Conservation (phyloP, 2,113 vertebrate species). For the Sinocyclocheilus anophthalmus region DNA sequence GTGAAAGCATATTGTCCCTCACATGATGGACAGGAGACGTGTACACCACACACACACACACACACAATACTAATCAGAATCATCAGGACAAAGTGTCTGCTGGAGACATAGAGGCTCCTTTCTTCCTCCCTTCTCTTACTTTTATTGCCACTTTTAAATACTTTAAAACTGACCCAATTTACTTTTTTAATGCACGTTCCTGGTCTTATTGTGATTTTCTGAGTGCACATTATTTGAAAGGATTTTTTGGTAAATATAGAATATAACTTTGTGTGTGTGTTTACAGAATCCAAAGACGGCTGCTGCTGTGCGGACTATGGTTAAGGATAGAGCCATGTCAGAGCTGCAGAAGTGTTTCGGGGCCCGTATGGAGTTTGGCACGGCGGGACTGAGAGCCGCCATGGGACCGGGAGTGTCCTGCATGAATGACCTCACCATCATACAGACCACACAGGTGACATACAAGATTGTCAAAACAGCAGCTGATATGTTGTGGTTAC, state of each 20-base stretch:
- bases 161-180: not conserved
- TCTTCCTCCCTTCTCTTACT: not conserved
- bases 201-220: not conserved
- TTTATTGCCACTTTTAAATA: not conserved
- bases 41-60: not conserved
- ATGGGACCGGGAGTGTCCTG: slow-evolving; percentile 90
- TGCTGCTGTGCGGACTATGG: slow-evolving; percentile 77
- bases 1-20: slow-evolving; percentile 4
- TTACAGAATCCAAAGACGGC: slow-evolving; percentile 87
- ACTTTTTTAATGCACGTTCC: not conserved
- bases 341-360: slow-evolving; percentile 86
- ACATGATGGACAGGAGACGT: not conserved
- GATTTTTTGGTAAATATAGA: not conserved
- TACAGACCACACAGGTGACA: slow-evolving; percentile 88
- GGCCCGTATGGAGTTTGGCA: slow-evolving; percentile 94
- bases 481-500: not conserved
- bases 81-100: not conserved
- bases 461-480: not conserved
- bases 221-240: not conserved
- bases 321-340: slow-evolving; percentile 73
- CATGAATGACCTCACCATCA: slow-evolving; percentile 97
- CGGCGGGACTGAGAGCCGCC: slow-evolving; percentile 89
- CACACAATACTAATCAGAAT: not conserved
- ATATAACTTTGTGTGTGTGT: slow-evolving; percentile 1
- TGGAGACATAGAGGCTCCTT: not conserved